Evolutionary conservation across 2,888 invertebrate genomes (phyloP), one percentile per base, ranked within the genome.

Genomic region (Dendrolimus pini): DNA sequence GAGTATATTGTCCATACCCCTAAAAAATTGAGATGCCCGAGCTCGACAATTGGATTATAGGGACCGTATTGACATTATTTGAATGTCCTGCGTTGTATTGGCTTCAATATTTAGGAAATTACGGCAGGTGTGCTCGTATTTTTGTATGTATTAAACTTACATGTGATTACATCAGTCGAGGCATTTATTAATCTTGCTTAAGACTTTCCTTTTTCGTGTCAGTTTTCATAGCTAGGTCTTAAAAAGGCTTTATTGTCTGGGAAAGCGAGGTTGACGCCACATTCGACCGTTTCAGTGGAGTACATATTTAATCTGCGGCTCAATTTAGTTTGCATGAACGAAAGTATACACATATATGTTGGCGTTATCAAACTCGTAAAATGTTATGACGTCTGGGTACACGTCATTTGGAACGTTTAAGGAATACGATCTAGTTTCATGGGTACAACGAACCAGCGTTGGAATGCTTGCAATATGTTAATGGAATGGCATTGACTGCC

Each of bases 331-430:
- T 47, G 47, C 47, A 47, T 9, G 47, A 47, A 47, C 47, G 9
- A 47, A 12, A 47, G 47, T 12, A 2, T 47, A 47, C 3, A 47
- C 9, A 47, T 47, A 47, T 47, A 47, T 47, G 9, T 53, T 41
- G 30, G 41, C 41, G 52, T 18, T 56, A 56, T 56, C 9, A 41
- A 53, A 41, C 56, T 56, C 56, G 41, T 56, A 53, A 56, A 56
- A 53, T 41, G 12, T 41, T 53, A 56, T 56, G 56, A 56, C 53
- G 56, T 56, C 56, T 53, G 41, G 41, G 41, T 41, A 9, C 9
- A 47, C 47, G 47, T 47, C 47, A 47, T 47, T 47, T 47, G 47
- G 47, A 53, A 47, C 56, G 53, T 14, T 59, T 18, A 13, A 53
- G 3, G 55, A 54, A 47, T 47, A 47, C 2, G 47, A 47, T 30